Evolutionary conservation across 1,140 invertebrate species (phyloP), one percentile per base, ranked within the genome.

Genomic region (Brachionus asplanchnoidis): DNA sequence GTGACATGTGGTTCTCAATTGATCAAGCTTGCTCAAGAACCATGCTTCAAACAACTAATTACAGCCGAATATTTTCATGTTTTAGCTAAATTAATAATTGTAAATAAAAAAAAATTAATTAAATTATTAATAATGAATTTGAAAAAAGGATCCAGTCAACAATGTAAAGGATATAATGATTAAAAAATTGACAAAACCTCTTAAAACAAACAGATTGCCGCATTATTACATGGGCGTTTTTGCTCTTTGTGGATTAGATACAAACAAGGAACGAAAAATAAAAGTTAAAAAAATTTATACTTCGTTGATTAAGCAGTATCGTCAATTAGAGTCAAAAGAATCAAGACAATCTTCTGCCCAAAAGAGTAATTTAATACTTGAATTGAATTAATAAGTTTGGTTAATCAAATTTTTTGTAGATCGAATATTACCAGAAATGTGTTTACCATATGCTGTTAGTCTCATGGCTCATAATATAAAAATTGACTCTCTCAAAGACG

Each of bases 181-280:
- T 7, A 91, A 92, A 8, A 98, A 98, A 91, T 90, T 98, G 65
- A 95, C 98, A 88, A 97, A 97, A 92, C 95, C 95, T 70, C 90
- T 94, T 32, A 91, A 92, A 7, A 91, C 85, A 14, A 84, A 91
- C 56, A 87, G 87, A 75, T 91, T 99, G 68, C 96, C 96, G 2
- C 89, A 98, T 77, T 95, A 98, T 90, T 99, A 98, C 90, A 97
- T 99, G 95, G 95, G 95, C 36, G 95, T 95, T 88, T 97, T 97
- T 89, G 94, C 93, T 9, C 90, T 98, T 28, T 94, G 89, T 84
- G 95, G 95, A 9, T 92, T 94, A 85, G 96, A 97, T 90, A 92
- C 93, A 26, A 93, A 96, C 84, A 93, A 94, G 86, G 92, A 93
- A 86, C 89, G 95, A 46, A 92, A 92, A 85, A 87, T 87, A n/a